A percentile compares a stretch with the other conserved stretches of the same genome.
These are phyloP conservation scores for Threskiornis aethiopicus DNA, from an alignment of 2,797 vertebrate species.

Conservation along the genomic window DNA sequence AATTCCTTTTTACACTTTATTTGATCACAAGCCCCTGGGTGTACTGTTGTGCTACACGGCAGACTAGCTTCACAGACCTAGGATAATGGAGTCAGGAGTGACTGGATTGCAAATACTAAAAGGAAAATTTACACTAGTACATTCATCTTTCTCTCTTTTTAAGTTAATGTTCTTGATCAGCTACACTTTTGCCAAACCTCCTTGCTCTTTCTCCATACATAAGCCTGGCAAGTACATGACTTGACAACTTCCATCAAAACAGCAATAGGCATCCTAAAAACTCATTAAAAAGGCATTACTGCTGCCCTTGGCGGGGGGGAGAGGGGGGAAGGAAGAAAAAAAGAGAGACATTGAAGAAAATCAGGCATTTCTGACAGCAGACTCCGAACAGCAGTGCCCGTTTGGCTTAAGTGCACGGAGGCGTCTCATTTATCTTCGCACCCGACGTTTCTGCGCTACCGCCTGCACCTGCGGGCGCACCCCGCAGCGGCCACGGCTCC, in stretches of 20 bases:
- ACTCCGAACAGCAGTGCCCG: fast-evolving
- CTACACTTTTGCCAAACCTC: not conserved
- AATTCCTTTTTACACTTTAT: not conserved
- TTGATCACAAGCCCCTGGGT: not conserved
- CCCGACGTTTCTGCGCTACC: fast-evolving
- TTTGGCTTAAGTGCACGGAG: fast-evolving
- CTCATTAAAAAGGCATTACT: not conserved
- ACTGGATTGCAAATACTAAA: not conserved
- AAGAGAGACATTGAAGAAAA: not conserved
- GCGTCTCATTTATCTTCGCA: fast-evolving
- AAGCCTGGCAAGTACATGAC: not conserved
- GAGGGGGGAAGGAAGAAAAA: fast-evolving
- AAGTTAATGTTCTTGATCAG: not conserved
- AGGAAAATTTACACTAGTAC: not conserved
- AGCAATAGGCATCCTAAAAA: not conserved
- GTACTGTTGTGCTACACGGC: fast-evolving
- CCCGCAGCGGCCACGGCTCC: not conserved
- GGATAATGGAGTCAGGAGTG: not conserved
- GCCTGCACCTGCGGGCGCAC: fast-evolving
- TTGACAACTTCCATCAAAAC: not conserved
- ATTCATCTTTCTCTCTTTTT: not conserved
- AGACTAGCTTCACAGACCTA: not conserved
- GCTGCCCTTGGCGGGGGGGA: not conserved
- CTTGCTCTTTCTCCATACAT: not conserved
- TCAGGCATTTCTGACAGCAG: fast-evolving